Percentiles rank a stretch among this genome's conserved stretches.
phyloP scores from a whole-genome alignment of 2,888 invertebrate genomes.

The Hartigia nigra region DNA sequence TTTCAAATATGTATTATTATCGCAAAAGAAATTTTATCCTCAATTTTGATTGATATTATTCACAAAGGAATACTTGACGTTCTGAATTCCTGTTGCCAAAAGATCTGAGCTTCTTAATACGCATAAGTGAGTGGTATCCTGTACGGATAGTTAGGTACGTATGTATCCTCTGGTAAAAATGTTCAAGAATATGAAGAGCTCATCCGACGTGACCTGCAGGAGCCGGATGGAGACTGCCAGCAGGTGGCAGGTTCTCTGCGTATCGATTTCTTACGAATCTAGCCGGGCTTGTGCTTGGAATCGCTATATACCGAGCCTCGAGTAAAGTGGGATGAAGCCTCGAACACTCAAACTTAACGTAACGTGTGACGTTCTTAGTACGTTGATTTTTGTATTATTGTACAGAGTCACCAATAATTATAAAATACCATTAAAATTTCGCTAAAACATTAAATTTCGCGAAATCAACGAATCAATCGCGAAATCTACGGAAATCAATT shows the following conservation, averaged over 20 bases:
- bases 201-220: constrained; percentile 38
- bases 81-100: no score
- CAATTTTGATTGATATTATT: neutral
- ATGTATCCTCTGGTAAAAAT: neutral
- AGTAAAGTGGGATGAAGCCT: constrained; percentile 27
- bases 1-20: neutral
- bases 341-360: constrained; percentile 16
- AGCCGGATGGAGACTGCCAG: constrained; percentile 48
- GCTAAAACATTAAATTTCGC: no score
- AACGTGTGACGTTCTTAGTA: neutral
- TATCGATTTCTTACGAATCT: constrained; percentile 64
- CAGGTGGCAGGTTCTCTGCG: constrained; percentile 62
- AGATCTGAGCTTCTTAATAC: neutral
- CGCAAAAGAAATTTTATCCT: neutral
- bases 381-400: neutral
- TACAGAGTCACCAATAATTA: no score
- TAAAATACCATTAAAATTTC: no score
- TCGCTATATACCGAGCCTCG: constrained; percentile 40
- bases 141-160: neutral
- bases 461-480: no score
- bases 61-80: no score
- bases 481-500: neutral
- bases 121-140: neutral
- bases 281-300: constrained; percentile 53
- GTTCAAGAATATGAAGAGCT: neutral